Evolutionary conservation across 2,888 invertebrate genomes (phyloP).

Genomic region (Ornithoptera alexandrae): DNA sequence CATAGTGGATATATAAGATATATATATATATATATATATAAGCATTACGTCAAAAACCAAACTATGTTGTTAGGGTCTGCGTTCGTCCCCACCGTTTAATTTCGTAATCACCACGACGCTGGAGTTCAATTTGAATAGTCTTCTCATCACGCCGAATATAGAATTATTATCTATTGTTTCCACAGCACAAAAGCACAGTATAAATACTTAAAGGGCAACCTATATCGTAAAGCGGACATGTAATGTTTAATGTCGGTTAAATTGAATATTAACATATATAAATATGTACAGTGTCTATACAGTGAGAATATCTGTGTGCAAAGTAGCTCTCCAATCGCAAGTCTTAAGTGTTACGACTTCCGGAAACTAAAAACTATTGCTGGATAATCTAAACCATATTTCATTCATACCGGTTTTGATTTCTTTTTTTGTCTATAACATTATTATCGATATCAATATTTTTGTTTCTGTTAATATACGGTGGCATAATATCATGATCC

Average conservation of each 20-base stretch:
- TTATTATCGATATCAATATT: too few relatives aligned
- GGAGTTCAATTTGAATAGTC: constrained; percentile 42
- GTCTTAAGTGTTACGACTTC: background rate
- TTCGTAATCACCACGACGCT: constrained; percentile 27
- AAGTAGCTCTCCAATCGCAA: constrained; percentile 2
- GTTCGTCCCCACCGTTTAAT: constrained; percentile 23
- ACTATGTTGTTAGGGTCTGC: background rate
- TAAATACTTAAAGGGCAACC: constrained; percentile 49
- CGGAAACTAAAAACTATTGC: background rate
- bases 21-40: too few relatives aligned
- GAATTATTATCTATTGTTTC: constrained; percentile 55
- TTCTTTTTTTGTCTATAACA: too few relatives aligned
- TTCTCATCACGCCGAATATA: constrained; percentile 42
- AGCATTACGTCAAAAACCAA: background rate
- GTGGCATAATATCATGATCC: too few relatives aligned
- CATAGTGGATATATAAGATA: too few relatives aligned
- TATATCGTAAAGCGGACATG: constrained; percentile 33
- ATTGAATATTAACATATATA: too few relatives aligned
- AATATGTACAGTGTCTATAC: too few relatives aligned
- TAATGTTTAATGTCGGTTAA: constrained; percentile 34
- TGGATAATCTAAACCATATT: constrained; percentile 10
- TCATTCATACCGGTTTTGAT: too few relatives aligned
- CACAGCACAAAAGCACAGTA: constrained; percentile 48
- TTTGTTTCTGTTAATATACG: too few relatives aligned
- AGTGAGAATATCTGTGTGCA: background rate